These are phyloP conservation scores for Limnephilus auricula DNA, from an alignment of 2,888 invertebrate genomes.

Conservation along the genomic window DNA sequence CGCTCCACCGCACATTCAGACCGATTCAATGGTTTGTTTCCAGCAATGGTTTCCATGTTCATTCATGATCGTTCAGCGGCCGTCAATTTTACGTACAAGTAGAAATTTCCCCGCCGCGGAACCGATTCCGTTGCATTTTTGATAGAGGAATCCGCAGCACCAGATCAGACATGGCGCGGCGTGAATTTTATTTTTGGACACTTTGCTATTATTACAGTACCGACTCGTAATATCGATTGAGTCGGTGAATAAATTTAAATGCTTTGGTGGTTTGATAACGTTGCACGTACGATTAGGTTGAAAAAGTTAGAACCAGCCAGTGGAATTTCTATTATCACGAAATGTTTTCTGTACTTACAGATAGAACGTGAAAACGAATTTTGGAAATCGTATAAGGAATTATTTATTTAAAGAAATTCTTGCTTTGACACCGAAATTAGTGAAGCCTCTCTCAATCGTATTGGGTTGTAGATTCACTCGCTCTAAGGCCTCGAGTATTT, in stretches of 20 bases:
- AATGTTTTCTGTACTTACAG: not conserved
- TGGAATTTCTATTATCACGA: not conserved
- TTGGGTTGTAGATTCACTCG: no score
- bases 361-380: no score
- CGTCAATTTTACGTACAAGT: conserved; percentile 18
- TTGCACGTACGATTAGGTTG: not conserved
- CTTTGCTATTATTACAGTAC: not conserved
- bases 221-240: not conserved
- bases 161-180: not conserved
- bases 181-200: not conserved
- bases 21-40: conserved; percentile 33
- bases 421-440: no score
- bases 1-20: not conserved
- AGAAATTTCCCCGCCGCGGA: conserved; percentile 17
- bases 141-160: not conserved
- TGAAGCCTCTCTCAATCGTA: no score
- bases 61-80: conserved; percentile 1
- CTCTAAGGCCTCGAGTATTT: no score
- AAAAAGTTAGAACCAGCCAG: not conserved
- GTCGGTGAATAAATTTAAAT: not conserved
- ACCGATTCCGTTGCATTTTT: not conserved
- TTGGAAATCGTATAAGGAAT: no score
- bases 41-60: conserved; percentile 33
- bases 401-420: no score
- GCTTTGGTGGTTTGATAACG: not conserved